A percentile compares a stretch with the other conserved stretches of the same genome.
These are phyloP conservation scores for Pao palembangensis DNA, from an alignment of 2,113 vertebrate species.

Conservation along the genomic window DNA sequence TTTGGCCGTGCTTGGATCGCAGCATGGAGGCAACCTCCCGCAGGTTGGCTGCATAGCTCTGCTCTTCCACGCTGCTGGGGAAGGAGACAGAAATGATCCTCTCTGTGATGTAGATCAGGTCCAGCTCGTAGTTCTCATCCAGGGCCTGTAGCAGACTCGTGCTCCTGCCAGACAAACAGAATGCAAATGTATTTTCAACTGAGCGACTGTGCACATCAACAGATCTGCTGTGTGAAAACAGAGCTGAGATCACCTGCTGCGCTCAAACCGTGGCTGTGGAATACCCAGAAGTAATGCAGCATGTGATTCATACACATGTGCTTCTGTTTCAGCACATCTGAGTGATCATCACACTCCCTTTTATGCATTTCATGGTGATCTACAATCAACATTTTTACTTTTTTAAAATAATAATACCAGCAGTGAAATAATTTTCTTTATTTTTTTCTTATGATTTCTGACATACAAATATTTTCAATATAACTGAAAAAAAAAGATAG, in stretches of 20 bases:
- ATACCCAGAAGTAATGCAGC: conserved; percentile 31
- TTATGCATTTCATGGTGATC: no score
- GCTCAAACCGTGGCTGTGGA: conserved; percentile 1
- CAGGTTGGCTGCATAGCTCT: conserved; percentile 87
- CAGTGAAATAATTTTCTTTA: no score
- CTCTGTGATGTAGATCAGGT: conserved; percentile 89
- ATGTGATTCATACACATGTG: conserved; percentile 24
- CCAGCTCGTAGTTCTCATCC: conserved; percentile 94
- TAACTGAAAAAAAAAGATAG: no score
- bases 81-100: conserved; percentile 93
- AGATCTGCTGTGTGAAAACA: neutral
- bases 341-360: no score
- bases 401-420: no score
- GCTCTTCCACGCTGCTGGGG: conserved; percentile 82
- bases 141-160: conserved; percentile 79
- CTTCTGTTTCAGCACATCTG: conserved; percentile 11
- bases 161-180: conserved; percentile 64
- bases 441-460: no score
- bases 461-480: no score
- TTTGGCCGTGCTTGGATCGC: conserved; percentile 92
- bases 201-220: neutral
- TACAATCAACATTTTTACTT: no score
- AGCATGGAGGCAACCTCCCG: conserved; percentile 95
- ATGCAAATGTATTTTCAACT: neutral
- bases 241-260: neutral